Evolutionary conservation across 2,797 vertebrate species (phyloP).

Genomic region (Ctenopoma multispine): DNA sequence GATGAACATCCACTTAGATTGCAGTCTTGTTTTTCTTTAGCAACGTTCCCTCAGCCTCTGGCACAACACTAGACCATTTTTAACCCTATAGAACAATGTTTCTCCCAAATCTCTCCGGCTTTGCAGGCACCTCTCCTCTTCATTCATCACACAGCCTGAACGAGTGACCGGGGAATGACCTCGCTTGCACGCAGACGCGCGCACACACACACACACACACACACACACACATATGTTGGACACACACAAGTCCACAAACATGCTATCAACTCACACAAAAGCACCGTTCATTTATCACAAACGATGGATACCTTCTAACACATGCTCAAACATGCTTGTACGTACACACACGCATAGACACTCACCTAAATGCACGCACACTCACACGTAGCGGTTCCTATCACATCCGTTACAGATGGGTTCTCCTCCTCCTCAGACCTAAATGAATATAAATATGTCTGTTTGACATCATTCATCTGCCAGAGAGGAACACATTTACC

Average conservation of each 20-base stretch:
- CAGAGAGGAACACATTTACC: conserved; percentile 69
- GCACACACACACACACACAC: conserved; percentile 44
- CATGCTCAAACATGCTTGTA: conserved; percentile 66
- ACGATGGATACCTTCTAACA: conserved; percentile 82
- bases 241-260: conserved; percentile 68
- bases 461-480: conserved; percentile 86
- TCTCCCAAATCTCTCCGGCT: conserved; percentile 81
- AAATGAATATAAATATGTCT: conserved; percentile 87
- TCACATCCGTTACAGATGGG: conserved; percentile 87
- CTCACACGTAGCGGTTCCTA: conserved; percentile 70
- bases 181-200: conserved; percentile 51
- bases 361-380: conserved; percentile 38
- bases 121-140: conserved; percentile 82
- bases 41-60: conserved; percentile 71
- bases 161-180: conserved; percentile 84
- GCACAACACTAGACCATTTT: conserved; percentile 79
- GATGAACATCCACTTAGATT: conserved; percentile 73
- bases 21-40: conserved; percentile 34
- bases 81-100: conserved; percentile 81
- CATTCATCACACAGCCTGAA: conserved; percentile 84
- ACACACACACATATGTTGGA: conserved; percentile 26
- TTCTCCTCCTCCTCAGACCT: conserved; percentile 82
- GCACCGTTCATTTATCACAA: conserved; percentile 80
- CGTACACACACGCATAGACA: conserved; percentile 52
- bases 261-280: conserved; percentile 76